A percentile compares a stretch with the other conserved stretches of the same genome.
These are phyloP conservation scores for Saguinus imperator DNA, from an alignment of 2,113 vertebrate genomes.

Conservation along the genomic window DNA sequence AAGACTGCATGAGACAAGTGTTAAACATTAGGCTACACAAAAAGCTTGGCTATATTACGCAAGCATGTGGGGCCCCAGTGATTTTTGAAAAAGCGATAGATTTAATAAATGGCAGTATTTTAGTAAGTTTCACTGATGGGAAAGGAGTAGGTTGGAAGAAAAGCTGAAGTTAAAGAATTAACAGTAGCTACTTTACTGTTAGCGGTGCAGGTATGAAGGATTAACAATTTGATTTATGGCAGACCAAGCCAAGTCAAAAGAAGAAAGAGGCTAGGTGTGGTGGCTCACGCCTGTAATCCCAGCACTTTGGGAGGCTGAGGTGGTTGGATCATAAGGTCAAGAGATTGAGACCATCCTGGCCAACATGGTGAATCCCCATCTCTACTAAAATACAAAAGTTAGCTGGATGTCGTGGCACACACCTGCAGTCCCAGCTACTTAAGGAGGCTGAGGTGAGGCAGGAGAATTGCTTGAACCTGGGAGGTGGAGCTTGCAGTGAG, in stretches of 20 bases:
- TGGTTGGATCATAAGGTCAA: too few species aligned
- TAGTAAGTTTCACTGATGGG: not conserved
- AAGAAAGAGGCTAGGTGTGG: not conserved
- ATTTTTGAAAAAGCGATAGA: not conserved
- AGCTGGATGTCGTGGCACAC: too few species aligned
- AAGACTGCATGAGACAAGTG: not conserved
- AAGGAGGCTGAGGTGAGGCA: too few species aligned
- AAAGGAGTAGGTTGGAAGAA: not conserved
- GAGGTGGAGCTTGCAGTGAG: too few species aligned
- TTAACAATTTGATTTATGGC: not conserved
- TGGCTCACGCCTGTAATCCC: too few species aligned
- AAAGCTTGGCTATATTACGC: not conserved
- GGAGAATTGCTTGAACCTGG: too few species aligned
- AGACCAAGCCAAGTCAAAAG: not conserved
- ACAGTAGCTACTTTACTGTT: not conserved
- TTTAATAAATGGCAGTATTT: not conserved
- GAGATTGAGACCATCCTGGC: too few species aligned
- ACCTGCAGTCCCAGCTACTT: too few species aligned
- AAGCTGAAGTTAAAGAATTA: not conserved
- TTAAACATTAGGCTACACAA: not conserved
- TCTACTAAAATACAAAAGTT: too few species aligned
- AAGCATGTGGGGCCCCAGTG: not conserved
- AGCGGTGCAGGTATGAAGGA: rapidly evolving
- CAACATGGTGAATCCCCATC: too few species aligned
- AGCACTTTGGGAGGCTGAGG: too few species aligned